Base-by-base conservation (phyloP, 2,888 invertebrate genomes). In the Campopleginae sp. region DNA sequence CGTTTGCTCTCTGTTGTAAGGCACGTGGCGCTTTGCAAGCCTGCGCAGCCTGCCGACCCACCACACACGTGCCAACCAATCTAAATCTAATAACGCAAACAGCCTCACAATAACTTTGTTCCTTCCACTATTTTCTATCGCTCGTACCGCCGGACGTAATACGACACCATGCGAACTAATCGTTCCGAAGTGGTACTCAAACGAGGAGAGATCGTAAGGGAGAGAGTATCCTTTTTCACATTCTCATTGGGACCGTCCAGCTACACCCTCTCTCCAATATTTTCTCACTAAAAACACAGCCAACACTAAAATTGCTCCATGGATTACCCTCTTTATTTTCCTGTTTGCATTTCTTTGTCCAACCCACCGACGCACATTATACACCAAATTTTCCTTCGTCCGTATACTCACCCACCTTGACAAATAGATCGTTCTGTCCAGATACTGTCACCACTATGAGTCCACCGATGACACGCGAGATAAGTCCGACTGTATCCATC, bases 71-170 rank as follows among this genome's bases (percentile, higher is more conserved):
- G 93, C 86, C 90, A 86, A 86, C 89, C 93, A 92, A 93, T 93
- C 92, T 90, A 93, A 93, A 93, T 93, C 93, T 93, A 93, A 93
- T 93, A 93, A 93, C 90, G 89, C 92, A 93, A 93, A 93, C 93
- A 93, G 91, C 90, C 89, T 88, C 85, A 91, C 91, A 92, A 92
- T 92, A 89, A 89, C 88, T 86, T 87, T 86, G 86, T 86, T 86
- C 89, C 82, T 72, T 51, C 58, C 58, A 33, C 33, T 33, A 23
- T 27, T 88, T 80, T 86, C 75, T 66, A 86, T 86, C 89, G 90
- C 86, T 90, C 84, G 88, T 83, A 84, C 81, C 87, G 88, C 84
- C 86, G 81, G 86, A 89, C 87, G 91, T 92, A 93, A 93, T 89
- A 89, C 87, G 90, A 93, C 91, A 93, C 93, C 93, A 92, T 93